A percentile compares a stretch with the other conserved stretches of the same genome.
Evolutionary conservation across 2,888 invertebrate genomes (phyloP).

Genomic region (Callinectes sapidus): DNA sequence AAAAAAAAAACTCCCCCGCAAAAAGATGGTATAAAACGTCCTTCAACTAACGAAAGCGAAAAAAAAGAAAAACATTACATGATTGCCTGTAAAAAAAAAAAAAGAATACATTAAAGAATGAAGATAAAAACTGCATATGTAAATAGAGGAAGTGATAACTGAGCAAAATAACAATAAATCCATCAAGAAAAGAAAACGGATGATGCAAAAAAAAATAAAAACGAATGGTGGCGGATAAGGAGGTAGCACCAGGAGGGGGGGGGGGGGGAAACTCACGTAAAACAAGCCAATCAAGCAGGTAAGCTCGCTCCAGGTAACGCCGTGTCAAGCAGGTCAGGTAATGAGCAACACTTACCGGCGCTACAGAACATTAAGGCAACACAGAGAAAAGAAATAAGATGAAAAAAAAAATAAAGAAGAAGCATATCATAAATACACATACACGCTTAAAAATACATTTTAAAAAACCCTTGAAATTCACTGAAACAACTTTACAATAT

Average conservation of each 20-base stretch:
- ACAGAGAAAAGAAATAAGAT: not conserved
- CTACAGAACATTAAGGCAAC: not conserved
- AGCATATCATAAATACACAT: not conserved
- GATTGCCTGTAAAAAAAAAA: not conserved
- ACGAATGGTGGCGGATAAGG: not conserved
- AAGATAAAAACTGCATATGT: not conserved
- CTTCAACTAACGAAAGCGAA: not conserved
- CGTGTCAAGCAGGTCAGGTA: slow-evolving; percentile 2
- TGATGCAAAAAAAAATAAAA: not conserved
- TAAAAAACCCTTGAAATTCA: too few relatives aligned
- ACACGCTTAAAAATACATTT: too few relatives aligned
- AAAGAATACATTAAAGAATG: not conserved
- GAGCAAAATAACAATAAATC: not conserved
- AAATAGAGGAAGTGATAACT: not conserved
- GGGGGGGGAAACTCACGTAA: not conserved
- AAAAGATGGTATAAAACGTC: not conserved
- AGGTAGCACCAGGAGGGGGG: not conserved
- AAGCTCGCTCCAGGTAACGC: not conserved
- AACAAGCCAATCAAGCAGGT: not conserved
- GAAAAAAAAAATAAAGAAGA: not conserved
- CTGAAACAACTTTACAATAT: not conserved
- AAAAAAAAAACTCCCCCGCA: not conserved
- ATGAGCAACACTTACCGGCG: not conserved
- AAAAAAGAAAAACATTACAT: not conserved
- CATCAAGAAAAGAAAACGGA: not conserved